These are phyloP conservation scores for Notothenia rossii DNA, from an alignment of 2,113 vertebrate genomes.

Conservation along the genomic window DNA sequence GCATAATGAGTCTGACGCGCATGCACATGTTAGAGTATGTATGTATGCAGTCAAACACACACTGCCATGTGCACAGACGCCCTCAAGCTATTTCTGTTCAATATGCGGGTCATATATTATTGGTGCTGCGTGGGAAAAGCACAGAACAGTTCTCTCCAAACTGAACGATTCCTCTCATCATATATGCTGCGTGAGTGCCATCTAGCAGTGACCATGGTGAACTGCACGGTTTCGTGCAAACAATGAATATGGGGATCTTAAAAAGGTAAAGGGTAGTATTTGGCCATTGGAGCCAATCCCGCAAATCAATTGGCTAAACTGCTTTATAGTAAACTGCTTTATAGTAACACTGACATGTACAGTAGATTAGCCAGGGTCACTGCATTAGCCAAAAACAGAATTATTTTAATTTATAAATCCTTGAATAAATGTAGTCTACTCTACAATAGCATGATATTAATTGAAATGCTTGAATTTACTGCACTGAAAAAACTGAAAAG, in stretches of 20 bases:
- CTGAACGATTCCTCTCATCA: not conserved
- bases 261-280: not conserved
- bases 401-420: not conserved
- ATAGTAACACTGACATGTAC: constrained; percentile 15
- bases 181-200: constrained; percentile 39
- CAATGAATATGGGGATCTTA: too few relatives aligned
- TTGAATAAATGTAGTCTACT: not conserved
- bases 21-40: not conserved
- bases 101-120: constrained; percentile 9
- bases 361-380: not conserved
- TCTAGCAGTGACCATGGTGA: constrained; percentile 38
- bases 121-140: constrained; percentile 5
- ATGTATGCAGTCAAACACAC: not conserved
- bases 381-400: constrained; percentile 22
- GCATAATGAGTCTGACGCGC: not conserved
- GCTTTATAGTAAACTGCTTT: not conserved
- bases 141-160: not conserved
- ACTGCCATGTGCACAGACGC: not conserved
- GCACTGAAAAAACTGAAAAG: too few relatives aligned
- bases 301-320: not conserved
- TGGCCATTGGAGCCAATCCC: not conserved
- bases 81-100: constrained; percentile 8
- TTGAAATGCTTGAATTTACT: too few relatives aligned
- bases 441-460: not conserved
- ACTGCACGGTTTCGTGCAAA: constrained; percentile 33